phyloP scores from a whole-genome alignment of 2,888 invertebrate genomes.

The Drosophila basisetae region DNA sequence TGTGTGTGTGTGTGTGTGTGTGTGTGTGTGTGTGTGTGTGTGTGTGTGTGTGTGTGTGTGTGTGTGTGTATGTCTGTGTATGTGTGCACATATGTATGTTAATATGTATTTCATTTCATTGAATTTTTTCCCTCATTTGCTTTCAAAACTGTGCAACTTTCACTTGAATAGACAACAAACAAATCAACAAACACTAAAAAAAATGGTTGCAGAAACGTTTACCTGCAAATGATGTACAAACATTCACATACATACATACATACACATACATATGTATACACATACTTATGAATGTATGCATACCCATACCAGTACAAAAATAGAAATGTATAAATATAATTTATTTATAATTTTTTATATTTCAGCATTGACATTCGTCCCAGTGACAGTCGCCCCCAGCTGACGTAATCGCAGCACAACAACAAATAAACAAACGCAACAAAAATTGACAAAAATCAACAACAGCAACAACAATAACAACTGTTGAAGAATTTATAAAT shows the following conservation, averaged over 20 bases:
- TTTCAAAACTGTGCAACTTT: conserved; percentile 67
- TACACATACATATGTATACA: not conserved
- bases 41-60: conserved; percentile 16
- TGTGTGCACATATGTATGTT: conserved; percentile 18
- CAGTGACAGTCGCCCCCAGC: conserved; percentile 40
- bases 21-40: conserved; percentile 23
- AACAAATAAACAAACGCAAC: conserved; percentile 15
- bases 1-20: conserved; percentile 16
- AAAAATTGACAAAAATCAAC: not conserved
- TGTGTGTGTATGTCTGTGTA: conserved; percentile 11
- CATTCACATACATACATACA: not conserved
- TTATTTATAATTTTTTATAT: conserved; percentile 39
- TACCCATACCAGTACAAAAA: not conserved
- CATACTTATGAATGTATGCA: not conserved
- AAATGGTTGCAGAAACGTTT: conserved; percentile 30
- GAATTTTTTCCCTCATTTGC: conserved; percentile 58
- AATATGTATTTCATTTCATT: conserved; percentile 38
- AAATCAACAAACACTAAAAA: conserved; percentile 40
- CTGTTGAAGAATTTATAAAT: conserved; percentile 44
- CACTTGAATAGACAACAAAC: conserved; percentile 56
- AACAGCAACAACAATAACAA: conserved; percentile 14
- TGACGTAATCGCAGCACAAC: conserved; percentile 74
- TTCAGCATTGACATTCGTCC: conserved; percentile 52
- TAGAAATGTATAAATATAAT: conserved; percentile 13
- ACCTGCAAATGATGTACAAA: conserved; percentile 19